Conservation (phyloP, 35 echinoderm and acorn worm species). For the Holothuria glaberrima region DNA sequence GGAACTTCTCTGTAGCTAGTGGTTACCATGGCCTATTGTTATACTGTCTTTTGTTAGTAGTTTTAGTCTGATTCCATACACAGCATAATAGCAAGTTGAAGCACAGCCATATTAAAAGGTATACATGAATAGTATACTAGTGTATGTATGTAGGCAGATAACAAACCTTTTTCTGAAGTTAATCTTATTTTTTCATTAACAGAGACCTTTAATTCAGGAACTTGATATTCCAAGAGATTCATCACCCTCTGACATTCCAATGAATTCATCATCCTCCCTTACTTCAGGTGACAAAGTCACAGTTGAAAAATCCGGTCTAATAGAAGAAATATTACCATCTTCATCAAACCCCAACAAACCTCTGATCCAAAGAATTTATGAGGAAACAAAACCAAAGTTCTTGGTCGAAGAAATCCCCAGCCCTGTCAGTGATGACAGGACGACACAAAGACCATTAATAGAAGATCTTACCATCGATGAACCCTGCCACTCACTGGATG, state of each 20-base stretch:
- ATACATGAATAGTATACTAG: too few relatives aligned
- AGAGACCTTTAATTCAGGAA: slow-evolving; percentile 43
- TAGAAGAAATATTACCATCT: slow-evolving; percentile 20
- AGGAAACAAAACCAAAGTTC: slow-evolving; percentile 26
- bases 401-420: not conserved
- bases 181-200: not conserved
- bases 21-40: too few relatives aligned
- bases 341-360: slow-evolving; percentile 1
- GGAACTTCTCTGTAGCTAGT: too few relatives aligned
- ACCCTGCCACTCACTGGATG: slow-evolving; percentile 2
- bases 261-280: not conserved
- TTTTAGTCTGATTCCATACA: too few relatives aligned
- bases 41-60: too few relatives aligned
- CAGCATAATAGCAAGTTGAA: too few relatives aligned
- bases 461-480: not conserved
- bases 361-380: slow-evolving; percentile 46
- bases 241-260: not conserved
- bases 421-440: not conserved
- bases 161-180: too few relatives aligned
- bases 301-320: not conserved
- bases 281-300: not conserved
- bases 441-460: slow-evolving; percentile 22
- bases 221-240: not conserved
- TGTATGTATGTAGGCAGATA: too few relatives aligned
- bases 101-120: too few relatives aligned